phyloP scores from a whole-genome alignment of 2,888 invertebrate species.

The Anodontia alba region DNA sequence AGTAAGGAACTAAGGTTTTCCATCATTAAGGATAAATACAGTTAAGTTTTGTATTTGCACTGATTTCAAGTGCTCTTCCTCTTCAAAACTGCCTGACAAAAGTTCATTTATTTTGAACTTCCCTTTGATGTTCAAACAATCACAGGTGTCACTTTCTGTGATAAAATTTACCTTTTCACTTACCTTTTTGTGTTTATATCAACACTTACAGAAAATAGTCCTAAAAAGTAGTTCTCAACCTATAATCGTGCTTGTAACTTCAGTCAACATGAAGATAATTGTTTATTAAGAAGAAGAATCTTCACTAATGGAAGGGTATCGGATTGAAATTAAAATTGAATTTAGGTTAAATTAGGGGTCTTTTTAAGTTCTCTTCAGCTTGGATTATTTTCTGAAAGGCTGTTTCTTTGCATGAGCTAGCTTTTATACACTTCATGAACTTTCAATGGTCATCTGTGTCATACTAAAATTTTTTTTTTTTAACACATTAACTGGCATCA shows the following conservation, averaged over 20 bases:
- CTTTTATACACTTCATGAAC: constrained; percentile 2
- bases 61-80: not conserved
- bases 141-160: not conserved
- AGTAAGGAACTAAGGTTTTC: too few relatives aligned
- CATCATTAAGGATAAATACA: too few relatives aligned
- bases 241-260: not conserved
- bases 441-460: not conserved
- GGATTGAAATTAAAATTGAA: constrained; percentile 4
- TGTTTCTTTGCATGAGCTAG: not conserved
- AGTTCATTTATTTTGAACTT: not conserved
- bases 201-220: constrained; percentile 1
- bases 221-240: not conserved
- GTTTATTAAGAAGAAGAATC: not conserved
- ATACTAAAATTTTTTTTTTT: not conserved
- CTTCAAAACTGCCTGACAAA: not conserved
- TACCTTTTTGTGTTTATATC: not conserved
- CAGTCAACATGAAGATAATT: constrained; percentile 10
- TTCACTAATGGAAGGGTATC: constrained; percentile 6
- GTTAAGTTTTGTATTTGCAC: not conserved
- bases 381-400: not conserved
- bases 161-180: not conserved
- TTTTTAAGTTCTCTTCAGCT: not conserved
- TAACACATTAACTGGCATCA: not conserved
- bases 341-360: constrained; percentile 11
- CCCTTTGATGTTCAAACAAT: not conserved